A percentile compares a stretch with the other conserved stretches of the same genome.
Evolutionary conservation across 2,113 vertebrate species (phyloP).

Genomic region (Epinephelus lanceolatus): DNA sequence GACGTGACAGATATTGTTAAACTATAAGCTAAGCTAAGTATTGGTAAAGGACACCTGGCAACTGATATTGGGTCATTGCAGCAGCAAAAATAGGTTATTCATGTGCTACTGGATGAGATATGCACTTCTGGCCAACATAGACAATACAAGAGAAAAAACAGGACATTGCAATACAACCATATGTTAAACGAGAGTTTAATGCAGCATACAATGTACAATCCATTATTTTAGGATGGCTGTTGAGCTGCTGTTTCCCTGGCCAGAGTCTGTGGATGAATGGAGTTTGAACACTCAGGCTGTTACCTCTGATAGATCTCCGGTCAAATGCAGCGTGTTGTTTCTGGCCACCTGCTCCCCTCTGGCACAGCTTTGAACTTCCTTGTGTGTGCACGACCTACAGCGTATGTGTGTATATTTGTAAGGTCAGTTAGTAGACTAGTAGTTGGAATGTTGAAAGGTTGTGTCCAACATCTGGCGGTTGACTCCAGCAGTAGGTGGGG

Average conservation of each 20-base stretch:
- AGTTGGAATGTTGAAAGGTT: conserved; percentile 69
- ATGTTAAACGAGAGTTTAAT: not conserved
- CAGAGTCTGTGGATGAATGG: not conserved
- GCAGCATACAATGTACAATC: not conserved
- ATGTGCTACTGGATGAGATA: not conserved
- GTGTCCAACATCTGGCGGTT: conserved; percentile 69
- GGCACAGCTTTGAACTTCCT: conserved; percentile 64
- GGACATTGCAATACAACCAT: too few species aligned
- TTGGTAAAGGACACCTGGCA: not conserved
- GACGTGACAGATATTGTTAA: not conserved
- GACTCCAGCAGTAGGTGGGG: conserved; percentile 50
- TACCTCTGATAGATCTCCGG: conserved; percentile 20
- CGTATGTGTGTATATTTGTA: conserved; percentile 57
- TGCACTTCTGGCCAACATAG: not conserved
- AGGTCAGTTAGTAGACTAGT: conserved; percentile 53
- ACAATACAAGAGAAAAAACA: not conserved
- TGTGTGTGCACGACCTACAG: conserved; percentile 22
- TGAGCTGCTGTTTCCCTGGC: conserved; percentile 27
- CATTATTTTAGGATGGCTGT: not conserved
- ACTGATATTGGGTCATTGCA: not conserved
- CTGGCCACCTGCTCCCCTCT: conserved; percentile 70
- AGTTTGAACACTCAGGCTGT: conserved; percentile 18
- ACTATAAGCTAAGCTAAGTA: not conserved
- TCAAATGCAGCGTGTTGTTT: conserved; percentile 44
- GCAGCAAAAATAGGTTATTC: not conserved